phyloP scores from a whole-genome alignment of 2,888 invertebrate genomes.

The Andricus quercusramuli region DNA sequence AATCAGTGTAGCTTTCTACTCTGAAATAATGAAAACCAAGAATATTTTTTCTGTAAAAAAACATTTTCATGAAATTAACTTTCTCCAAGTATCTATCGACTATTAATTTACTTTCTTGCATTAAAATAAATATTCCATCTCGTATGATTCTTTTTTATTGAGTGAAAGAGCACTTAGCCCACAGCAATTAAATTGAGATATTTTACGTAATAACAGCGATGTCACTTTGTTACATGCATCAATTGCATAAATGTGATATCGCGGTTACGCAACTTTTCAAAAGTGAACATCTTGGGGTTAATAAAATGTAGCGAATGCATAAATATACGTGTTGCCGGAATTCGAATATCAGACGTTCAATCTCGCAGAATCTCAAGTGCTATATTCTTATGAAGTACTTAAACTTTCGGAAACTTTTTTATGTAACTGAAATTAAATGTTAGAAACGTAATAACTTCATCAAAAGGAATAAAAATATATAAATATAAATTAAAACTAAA shows the following conservation, averaged over 20 bases:
- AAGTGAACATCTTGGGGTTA: not conserved
- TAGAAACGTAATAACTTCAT: not conserved
- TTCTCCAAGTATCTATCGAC: slow-evolving; percentile 27
- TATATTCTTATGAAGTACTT: not conserved
- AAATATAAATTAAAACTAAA: not conserved
- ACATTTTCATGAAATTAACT: slow-evolving; percentile 25
- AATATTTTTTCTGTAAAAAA: not conserved
- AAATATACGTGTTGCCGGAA: not conserved
- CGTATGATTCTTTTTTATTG: not conserved
- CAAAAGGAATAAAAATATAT: not conserved
- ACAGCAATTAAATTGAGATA: slow-evolving; percentile 22
- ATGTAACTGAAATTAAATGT: not conserved
- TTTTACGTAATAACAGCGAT: slow-evolving; percentile 33
- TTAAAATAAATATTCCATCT: slow-evolving; percentile 22
- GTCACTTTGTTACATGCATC: slow-evolving; percentile 31
- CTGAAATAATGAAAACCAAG: slow-evolving; percentile 1
- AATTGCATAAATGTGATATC: slow-evolving; percentile 30
- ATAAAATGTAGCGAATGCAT: slow-evolving; percentile 5
- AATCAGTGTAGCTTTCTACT: slow-evolving; percentile 16
- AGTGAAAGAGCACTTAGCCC: slow-evolving; percentile 26
- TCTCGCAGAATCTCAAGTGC: not conserved
- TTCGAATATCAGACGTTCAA: not conserved
- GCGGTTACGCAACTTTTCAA: slow-evolving; percentile 16
- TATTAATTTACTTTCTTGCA: slow-evolving; percentile 21
- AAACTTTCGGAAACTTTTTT: slow-evolving; percentile 9